Evolutionary conservation across 2,888 invertebrate genomes (phyloP), one percentile per base, ranked within the genome.

Genomic region (Belgica antarctica): DNA sequence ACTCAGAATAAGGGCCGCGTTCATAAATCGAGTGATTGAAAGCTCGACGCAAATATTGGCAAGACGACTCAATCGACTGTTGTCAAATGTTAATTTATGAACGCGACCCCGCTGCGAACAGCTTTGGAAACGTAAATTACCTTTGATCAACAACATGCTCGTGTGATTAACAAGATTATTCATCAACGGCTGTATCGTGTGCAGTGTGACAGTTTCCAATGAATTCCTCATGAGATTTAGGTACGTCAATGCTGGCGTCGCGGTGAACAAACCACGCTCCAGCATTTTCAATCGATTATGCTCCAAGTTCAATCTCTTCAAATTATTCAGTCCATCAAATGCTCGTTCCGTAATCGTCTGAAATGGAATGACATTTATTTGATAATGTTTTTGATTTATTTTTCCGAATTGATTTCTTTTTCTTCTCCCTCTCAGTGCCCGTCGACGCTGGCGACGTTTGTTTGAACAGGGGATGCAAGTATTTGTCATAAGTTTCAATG

Each of bases 221-320:
- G 85, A 83, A 79, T 93, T 93, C 73, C 87, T 86, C 77, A 90
- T 86, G 73, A 93, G 82, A 80, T 92, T 90, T 75, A 93, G 82
- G 74, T 88, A 87, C 75, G 85, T 84, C 24, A 93, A 83, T 1
- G 86, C 86, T 36, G 88, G 84, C 12, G 89, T 87, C 12, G 88
- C 89, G 72, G 86, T 85, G 72, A 93, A 85, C 72, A 90, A 82
- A 41, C 88, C 87, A 36, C 87, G 84, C 72, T 89, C 87, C 72
- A 93, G 84, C 52, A 83, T 82, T 62, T 86, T 85, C 70, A 93
- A 83, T 75, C 87, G 86, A 82, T 93, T 93, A 76, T 89, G 88
- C 76, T 88, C 87, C 71, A 93, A 83, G 75, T 85, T 86, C 74
- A 94, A 81, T 74, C 87, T 86, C 76, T 84, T 83, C 73, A 93